These are phyloP conservation scores for human (Homo sapiens) DNA, from an alignment of 2,113 vertebrate species.

Conservation along the genomic window GRCh38 chr18:5968001-5968500, in stretches of 20 bases:
- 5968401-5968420: neutral
- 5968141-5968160: fast-evolving
- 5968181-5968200: neutral
- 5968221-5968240: neutral
- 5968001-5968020: fast-evolving
- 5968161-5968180: neutral
- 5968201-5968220: neutral
- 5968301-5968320: neutral
- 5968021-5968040: neutral
- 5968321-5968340: neutral
- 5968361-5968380: neutral
- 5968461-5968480: too few species aligned
- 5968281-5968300: neutral
- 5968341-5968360: neutral
- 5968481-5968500: too few species aligned
- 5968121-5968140: neutral
- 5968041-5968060: neutral
- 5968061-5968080: neutral
- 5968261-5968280: neutral
- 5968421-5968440: too few species aligned
- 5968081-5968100: neutral
- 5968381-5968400: neutral
- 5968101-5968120: neutral
- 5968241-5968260: neutral
- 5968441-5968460: too few species aligned